Evolutionary conservation across 2,888 invertebrate genomes (phyloP).

Genomic region (Apodemia mormo): DNA sequence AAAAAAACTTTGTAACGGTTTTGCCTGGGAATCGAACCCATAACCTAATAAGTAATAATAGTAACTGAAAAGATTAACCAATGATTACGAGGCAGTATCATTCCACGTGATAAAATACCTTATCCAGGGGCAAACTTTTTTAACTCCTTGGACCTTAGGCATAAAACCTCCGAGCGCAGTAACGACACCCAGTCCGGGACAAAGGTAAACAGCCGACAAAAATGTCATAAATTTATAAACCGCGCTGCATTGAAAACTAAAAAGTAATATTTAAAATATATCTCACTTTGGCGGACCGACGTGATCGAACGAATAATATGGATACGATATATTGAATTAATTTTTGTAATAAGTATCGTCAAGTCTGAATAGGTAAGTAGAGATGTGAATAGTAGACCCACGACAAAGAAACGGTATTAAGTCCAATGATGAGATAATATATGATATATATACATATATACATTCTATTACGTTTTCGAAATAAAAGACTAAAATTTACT

Average conservation of each 20-base stretch:
- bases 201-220: constrained; percentile 67
- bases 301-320: constrained; percentile 3
- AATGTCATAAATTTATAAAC: constrained; percentile 66
- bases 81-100: no score
- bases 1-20: no score
- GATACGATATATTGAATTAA: constrained; percentile 9
- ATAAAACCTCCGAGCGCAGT: constrained; percentile 16
- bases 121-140: constrained; percentile 4
- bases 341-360: neutral
- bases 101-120: neutral
- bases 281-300: constrained; percentile 62
- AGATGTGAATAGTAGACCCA: no score
- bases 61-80: no score
- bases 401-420: no score
- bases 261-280: constrained; percentile 66
- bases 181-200: constrained; percentile 40
- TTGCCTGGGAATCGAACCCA: no score
- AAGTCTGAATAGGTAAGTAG: no score
- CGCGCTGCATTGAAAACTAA: constrained; percentile 63
- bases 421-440: no score
- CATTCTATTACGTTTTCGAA: no score
- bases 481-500: no score
- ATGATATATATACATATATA: no score
- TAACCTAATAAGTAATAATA: no score
- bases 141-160: neutral